Conservation (phyloP, 1,140 invertebrate species). For the Laupala kohalensis region DNA sequence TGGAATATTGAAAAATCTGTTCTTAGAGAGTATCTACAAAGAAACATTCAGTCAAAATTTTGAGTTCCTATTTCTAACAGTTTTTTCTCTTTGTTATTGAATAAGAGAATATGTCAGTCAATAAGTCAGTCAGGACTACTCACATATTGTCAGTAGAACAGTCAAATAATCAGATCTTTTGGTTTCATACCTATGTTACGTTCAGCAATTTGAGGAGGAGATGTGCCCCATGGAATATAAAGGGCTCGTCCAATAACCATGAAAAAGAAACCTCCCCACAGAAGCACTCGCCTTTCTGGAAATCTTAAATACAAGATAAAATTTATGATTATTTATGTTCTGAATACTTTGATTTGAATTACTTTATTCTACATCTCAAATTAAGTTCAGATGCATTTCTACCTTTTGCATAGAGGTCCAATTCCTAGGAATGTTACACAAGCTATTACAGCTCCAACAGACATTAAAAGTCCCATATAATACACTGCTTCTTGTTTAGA, state of each 20-base stretch:
- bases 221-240: constrained; percentile 62
- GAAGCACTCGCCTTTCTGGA: constrained; percentile 54
- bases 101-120: too few relatives aligned
- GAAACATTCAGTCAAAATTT: too few relatives aligned
- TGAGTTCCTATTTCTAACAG: too few relatives aligned
- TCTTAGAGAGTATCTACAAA: too few relatives aligned
- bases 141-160: too few relatives aligned
- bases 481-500: constrained; percentile 57
- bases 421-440: constrained; percentile 59
- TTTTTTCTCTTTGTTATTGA: too few relatives aligned
- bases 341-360: not conserved
- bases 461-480: constrained; percentile 72
- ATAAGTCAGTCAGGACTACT: too few relatives aligned
- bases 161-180: too few relatives aligned
- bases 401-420: constrained; percentile 52
- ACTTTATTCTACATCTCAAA: not conserved
- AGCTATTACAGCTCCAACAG: constrained; percentile 58
- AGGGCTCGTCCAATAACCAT: constrained; percentile 57
- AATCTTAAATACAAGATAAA: constrained; percentile 32
- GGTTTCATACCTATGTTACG: not conserved
- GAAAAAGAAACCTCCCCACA: constrained; percentile 69
- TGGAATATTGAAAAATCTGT: too few relatives aligned
- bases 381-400: constrained; percentile 10
- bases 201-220: constrained; percentile 40
- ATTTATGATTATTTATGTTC: not conserved